phyloP scores from a whole-genome alignment of 1,140 invertebrate species.

The Leptinotarsa defecta region DNA sequence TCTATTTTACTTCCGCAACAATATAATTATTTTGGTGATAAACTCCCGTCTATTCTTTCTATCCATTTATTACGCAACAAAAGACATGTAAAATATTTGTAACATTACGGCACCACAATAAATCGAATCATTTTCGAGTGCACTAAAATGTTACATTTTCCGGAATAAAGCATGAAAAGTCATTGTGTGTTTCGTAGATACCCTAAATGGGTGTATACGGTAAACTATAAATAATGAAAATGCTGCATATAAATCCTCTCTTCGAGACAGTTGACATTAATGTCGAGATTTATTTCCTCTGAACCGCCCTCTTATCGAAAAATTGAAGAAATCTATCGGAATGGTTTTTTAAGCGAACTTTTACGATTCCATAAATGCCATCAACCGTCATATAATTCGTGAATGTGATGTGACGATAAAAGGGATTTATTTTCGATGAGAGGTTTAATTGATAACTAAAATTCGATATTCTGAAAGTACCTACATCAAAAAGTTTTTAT shows the following conservation, averaged over 20 bases:
- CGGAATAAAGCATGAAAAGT: conserved; percentile 6
- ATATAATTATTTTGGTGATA: conserved; percentile 48
- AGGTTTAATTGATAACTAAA: too few species aligned
- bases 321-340: conserved; percentile 3
- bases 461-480: too few species aligned
- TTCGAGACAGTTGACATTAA: conserved; percentile 9
- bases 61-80: conserved; percentile 17
- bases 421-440: too few species aligned
- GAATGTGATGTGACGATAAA: too few species aligned
- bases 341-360: neutral
- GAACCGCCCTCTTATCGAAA: conserved; percentile 1
- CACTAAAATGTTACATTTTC: conserved; percentile 3
- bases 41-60: conserved; percentile 37
- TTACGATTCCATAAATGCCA: too few species aligned
- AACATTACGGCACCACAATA: neutral
- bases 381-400: too few species aligned
- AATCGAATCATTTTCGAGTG: conserved; percentile 9
- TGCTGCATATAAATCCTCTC: conserved; percentile 7
- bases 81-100: conserved; percentile 16
- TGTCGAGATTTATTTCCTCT: conserved; percentile 14
- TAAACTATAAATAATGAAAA: conserved; percentile 17
- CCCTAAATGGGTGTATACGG: conserved; percentile 16
- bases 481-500: too few species aligned
- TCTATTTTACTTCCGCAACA: conserved; percentile 26
- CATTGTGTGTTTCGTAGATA: conserved; percentile 11